Percentiles rank a stretch among this genome's conserved stretches.
These are phyloP conservation scores for Scopus umbretta DNA, from an alignment of 2,113 vertebrate genomes.

Conservation along the genomic window DNA sequence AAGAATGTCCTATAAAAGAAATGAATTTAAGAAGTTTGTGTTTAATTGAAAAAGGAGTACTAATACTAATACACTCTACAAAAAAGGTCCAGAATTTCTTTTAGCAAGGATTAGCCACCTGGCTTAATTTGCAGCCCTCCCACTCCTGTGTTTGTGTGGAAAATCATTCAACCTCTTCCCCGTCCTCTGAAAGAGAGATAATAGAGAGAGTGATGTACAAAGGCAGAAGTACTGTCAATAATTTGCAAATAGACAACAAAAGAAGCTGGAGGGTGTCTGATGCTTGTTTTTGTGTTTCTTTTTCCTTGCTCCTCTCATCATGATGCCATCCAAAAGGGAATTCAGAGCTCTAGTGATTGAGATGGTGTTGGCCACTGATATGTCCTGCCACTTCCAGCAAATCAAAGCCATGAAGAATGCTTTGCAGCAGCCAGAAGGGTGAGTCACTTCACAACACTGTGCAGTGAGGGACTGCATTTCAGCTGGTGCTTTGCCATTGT, in stretches of 20 bases:
- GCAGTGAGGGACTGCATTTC: background rate
- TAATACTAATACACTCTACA: background rate
- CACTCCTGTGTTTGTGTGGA: background rate
- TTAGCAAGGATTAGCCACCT: background rate
- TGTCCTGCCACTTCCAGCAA: slow-evolving; percentile 99
- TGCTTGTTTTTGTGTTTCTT: slow-evolving; percentile 12
- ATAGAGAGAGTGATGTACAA: background rate
- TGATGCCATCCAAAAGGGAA: slow-evolving; percentile 76
- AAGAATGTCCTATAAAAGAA: background rate
- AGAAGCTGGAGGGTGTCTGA: slow-evolving; percentile 9
- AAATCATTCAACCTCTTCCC: background rate
- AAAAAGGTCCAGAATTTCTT: background rate
- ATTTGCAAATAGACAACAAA: slow-evolving; percentile 25
- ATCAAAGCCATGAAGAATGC: slow-evolving; percentile 98
- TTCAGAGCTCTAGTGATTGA: slow-evolving; percentile 93
- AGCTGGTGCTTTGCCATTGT: background rate
- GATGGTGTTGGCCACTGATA: slow-evolving; percentile 97
- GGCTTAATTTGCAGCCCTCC: background rate
- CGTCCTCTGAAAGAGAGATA: background rate
- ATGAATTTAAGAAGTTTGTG: background rate
- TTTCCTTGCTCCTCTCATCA: background rate
- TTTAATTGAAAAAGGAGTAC: background rate
- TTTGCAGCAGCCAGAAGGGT: slow-evolving; percentile 95
- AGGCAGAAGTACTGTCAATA: slow-evolving; percentile 7
- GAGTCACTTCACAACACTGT: slow-evolving; percentile 61